Evolutionary conservation across 30 jellyfish, hydroid and myxozoan species (phyloP).

Genomic region (Hydra vulgaris): DNA sequence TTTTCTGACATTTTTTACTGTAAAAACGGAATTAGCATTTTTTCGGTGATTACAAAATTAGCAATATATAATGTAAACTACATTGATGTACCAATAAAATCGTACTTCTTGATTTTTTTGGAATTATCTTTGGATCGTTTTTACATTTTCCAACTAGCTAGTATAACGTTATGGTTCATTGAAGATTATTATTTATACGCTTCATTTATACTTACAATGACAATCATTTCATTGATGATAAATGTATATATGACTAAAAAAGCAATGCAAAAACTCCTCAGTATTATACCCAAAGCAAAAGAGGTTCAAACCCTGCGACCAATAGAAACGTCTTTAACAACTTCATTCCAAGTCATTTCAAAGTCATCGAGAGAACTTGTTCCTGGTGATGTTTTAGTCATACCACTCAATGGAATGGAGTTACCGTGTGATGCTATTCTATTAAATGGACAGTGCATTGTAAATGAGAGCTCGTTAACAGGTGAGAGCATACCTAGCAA

Average conservation of each 20-base stretch:
- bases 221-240: constrained; percentile 1
- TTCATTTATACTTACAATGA: background rate
- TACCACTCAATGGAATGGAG: constrained; percentile 16
- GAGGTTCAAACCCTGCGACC: background rate
- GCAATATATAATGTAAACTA: constrained; percentile 8
- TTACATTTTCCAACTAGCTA: constrained; percentile 19
- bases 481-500: constrained; percentile 31
- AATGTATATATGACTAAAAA: background rate
- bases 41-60: background rate
- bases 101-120: background rate
- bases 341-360: background rate
- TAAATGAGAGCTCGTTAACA: constrained; percentile 26
- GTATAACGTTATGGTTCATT: constrained; percentile 17
- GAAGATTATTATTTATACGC: constrained; percentile 19
- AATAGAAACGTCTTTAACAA: background rate
- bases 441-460: constrained; percentile 22
- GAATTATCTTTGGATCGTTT: constrained; percentile 22
- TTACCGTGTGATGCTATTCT: constrained; percentile 32
- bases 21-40: constrained; percentile 5
- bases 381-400: constrained; percentile 34
- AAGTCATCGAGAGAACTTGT: constrained; percentile 27
- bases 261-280: constrained; percentile 11
- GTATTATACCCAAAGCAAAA: background rate
- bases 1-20: background rate
- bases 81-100: constrained; percentile 14